phyloP scores from a whole-genome alignment of 2,113 vertebrate species.

The Myrmophylax atrothorax region DNA sequence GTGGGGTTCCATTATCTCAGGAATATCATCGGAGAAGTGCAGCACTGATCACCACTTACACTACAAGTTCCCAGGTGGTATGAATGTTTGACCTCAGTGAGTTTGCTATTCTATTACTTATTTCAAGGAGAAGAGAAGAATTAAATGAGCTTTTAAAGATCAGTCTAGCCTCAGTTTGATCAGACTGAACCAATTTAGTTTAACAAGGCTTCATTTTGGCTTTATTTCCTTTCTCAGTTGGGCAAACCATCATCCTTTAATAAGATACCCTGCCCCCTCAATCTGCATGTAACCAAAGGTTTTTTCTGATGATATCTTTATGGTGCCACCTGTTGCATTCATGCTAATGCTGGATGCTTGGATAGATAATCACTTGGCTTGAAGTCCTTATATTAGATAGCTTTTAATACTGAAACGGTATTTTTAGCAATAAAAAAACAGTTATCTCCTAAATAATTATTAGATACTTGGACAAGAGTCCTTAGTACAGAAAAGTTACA shows the following conservation, averaged over 20 bases:
- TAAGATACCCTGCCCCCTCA: not conserved
- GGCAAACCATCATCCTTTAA: not conserved
- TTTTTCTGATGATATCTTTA: not conserved
- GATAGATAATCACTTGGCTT: not conserved
- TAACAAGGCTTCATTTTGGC: constrained; percentile 50
- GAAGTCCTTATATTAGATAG: not conserved
- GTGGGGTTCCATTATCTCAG: not conserved
- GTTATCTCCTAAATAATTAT: not conserved
- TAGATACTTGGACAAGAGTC: not conserved
- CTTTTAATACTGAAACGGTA: not conserved
- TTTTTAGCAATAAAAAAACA: not conserved
- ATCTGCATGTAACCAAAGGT: not conserved
- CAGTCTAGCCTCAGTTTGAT: constrained; percentile 16
- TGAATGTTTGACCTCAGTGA: constrained; percentile 36
- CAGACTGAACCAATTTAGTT: constrained; percentile 23
- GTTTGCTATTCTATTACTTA: constrained; percentile 7
- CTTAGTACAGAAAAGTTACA: not conserved
- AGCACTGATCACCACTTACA: not conserved
- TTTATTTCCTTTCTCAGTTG: constrained; percentile 33
- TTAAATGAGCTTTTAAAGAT: constrained; percentile 48
- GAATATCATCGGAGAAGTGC: not conserved
- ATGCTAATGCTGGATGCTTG: not conserved
- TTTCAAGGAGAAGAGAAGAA: constrained; percentile 36
- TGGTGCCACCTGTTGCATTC: not conserved
- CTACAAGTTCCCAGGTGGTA: not conserved